Evolutionary conservation across 1,140 invertebrate species (phyloP).

Genomic region (Megathymus violae): DNA sequence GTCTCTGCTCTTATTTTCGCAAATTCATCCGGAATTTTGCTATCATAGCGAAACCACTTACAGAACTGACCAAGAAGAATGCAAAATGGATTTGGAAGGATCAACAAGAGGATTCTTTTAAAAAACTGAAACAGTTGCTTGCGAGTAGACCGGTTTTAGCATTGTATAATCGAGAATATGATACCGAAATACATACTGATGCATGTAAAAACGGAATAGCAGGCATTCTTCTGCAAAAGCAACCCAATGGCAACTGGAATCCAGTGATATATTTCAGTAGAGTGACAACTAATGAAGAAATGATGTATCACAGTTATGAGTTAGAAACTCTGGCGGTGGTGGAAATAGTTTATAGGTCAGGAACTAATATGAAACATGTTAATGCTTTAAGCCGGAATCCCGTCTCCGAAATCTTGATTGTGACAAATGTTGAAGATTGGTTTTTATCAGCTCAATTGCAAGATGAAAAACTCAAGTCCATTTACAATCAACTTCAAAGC

Average conservation of each 20-base stretch:
- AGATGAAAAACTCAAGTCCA: too few relatives aligned
- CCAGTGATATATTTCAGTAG: constrained; percentile 45
- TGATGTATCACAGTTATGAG: constrained; percentile 69
- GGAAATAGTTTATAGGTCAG: constrained; percentile 25
- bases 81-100: constrained; percentile 51
- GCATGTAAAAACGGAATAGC: constrained; percentile 37
- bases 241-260: background rate
- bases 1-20: constrained; percentile 26
- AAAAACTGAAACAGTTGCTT: constrained; percentile 33
- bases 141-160: constrained; percentile 41
- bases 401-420: too few relatives aligned
- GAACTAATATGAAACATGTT: too few relatives aligned
- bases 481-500: too few relatives aligned
- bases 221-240: constrained; percentile 40
- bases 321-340: constrained; percentile 79
- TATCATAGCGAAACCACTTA: constrained; percentile 32
- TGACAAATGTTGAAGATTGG: background rate
- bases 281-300: constrained; percentile 58
- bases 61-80: constrained; percentile 58
- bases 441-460: background rate
- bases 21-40: constrained; percentile 35
- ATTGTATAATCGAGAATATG: constrained; percentile 36
- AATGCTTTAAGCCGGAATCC: too few relatives aligned
- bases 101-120: constrained; percentile 48
- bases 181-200: constrained; percentile 43